These are phyloP conservation scores for Rhopalosiphum padi DNA, from an alignment of 1,140 invertebrate species.

Conservation along the genomic window DNA sequence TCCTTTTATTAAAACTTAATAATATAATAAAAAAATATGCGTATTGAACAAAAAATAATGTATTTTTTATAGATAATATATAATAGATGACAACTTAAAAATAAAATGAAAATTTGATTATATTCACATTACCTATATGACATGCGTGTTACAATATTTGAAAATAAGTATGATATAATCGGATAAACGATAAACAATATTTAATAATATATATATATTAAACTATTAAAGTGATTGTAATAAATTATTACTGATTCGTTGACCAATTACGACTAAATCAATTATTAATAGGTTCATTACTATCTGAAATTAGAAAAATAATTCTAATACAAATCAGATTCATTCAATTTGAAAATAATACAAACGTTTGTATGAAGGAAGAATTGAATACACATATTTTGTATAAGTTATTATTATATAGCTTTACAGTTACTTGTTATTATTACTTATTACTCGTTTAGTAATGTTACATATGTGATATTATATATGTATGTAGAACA, in stretches of 20 bases:
- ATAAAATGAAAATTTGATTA: too few species aligned
- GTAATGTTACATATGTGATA: not conserved
- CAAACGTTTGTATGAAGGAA: not conserved
- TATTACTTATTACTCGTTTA: not conserved
- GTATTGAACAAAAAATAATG: too few species aligned
- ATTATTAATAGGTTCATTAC: not conserved
- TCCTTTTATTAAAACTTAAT: too few species aligned
- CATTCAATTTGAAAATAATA: not conserved
- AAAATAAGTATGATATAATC: too few species aligned
- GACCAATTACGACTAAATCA: not conserved
- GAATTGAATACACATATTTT: not conserved
- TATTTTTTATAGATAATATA: too few species aligned
- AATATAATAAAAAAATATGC: not conserved
- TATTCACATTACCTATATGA: too few species aligned
- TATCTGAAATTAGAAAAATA: not conserved
- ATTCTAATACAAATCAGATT: not conserved
- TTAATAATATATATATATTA: too few species aligned
- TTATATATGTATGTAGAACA: not conserved
- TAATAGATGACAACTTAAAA: too few species aligned
- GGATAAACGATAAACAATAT: too few species aligned
- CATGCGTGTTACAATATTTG: too few species aligned
- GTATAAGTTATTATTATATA: not conserved
- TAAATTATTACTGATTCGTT: not conserved
- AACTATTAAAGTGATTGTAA: not conserved
- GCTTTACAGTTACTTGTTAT: not conserved